Base-by-base conservation (phyloP, 2,113 vertebrate species). In the Ancistrus triradiatus region DNA sequence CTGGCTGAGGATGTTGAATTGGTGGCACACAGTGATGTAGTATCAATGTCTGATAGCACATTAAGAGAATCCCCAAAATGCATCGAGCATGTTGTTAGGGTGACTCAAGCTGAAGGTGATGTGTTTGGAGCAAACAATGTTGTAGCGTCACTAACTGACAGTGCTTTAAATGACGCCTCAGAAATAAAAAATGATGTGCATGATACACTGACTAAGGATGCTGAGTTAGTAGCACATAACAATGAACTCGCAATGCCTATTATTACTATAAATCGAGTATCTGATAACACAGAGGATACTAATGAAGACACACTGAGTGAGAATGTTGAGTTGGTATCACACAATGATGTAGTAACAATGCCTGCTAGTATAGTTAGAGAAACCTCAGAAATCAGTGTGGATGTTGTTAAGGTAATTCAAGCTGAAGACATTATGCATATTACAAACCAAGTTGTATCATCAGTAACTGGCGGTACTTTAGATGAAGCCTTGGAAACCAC, bases 11-110 rank as follows among this genome's bases (percentile, higher is more conserved):
- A 81, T 14, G 19, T 68, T 18, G 13, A 33, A 6, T 63, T 57
- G 38, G 17, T 55, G 40, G 5, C 64, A 2, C 69, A 69, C 60
- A 58, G 80, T 15, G 18, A 68, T 24, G 11, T 40, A 44, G 42
- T 15, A 19, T 48, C 55, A 2, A 63, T 60, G 21, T 47, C 59
- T 1, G 64, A 77, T 38, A 35, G 68, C 56, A 40, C 38, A 1
- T 69, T 63, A 1, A 22, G 69, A 44, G 66, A 80, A 75, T 75
- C 64, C 27, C 38, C 59, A 7, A 74, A 78, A n/a, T 35, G 27
- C 8, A 27, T 14, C 6, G 76, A 85, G 77, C 63, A 59, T 53
- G 51, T 25, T 37, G 33, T 48, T 49, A 35, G 70, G 7, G 59
- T 48, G 1, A 4, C 49, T 9, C 22, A 57, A 2, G 18, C 33